phyloP scores from a whole-genome alignment of 2,797 vertebrate genomes.

The Megaceryle alcyon region DNA sequence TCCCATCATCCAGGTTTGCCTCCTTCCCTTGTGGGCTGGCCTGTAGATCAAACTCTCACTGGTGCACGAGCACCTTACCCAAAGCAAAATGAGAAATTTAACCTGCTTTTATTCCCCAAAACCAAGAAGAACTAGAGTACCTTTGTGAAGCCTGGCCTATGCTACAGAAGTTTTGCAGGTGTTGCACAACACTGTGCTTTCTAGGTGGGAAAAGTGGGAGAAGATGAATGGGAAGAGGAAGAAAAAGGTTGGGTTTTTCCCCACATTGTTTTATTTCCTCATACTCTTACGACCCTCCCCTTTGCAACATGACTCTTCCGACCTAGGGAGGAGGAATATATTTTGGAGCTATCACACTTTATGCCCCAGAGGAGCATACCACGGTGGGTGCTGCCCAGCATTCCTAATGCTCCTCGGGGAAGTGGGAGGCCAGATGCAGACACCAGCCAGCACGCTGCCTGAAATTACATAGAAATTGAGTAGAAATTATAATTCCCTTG shows the following conservation, averaged over 20 bases:
- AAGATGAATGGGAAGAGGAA: neutral
- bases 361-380: neutral
- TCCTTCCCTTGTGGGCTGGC: neutral
- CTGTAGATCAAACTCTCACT: neutral
- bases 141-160: neutral
- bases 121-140: neutral
- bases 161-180: neutral
- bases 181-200: neutral
- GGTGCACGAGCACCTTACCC: neutral
- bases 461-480: neutral
- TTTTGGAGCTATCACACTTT: neutral
- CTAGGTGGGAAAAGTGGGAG: neutral
- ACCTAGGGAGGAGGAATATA: neutral
- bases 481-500: neutral
- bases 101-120: neutral
- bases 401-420: neutral
- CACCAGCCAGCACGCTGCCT: neutral
- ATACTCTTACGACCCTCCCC: accelerated
- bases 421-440: neutral
- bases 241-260: neutral
- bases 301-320: neutral
- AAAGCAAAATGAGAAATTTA: neutral
- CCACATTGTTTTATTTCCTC: neutral
- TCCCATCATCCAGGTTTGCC: neutral
- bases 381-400: neutral